These are phyloP conservation scores for Troglohyphantes excavatus DNA, from an alignment of 2,888 invertebrate genomes.

Conservation along the genomic window DNA sequence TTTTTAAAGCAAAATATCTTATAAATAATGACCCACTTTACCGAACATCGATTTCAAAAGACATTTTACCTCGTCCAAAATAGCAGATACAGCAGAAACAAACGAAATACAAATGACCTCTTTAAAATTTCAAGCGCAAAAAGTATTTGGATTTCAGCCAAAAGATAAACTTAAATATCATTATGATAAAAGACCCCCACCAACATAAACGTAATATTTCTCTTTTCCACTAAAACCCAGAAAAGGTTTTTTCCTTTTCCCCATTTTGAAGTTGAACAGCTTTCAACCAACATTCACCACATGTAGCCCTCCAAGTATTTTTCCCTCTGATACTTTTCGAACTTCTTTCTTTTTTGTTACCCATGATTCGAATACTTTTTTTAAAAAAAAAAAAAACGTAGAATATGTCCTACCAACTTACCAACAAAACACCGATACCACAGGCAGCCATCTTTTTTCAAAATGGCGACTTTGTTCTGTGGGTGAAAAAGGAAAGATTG, in stretches of 20 bases:
- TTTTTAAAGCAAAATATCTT: no score
- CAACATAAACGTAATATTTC: background rate
- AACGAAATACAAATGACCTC: background rate
- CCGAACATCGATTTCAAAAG: background rate
- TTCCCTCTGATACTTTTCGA: no score
- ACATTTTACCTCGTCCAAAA: background rate
- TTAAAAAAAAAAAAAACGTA: background rate
- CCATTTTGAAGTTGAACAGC: background rate
- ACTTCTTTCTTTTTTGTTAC: background rate
- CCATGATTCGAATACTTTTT: no score
- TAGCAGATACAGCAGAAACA: background rate
- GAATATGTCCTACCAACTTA: background rate
- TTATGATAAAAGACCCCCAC: background rate
- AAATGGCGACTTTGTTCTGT: background rate
- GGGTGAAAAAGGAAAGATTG: background rate
- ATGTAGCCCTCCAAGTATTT: background rate
- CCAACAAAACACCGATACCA: background rate
- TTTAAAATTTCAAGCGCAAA: background rate
- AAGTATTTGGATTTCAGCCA: background rate
- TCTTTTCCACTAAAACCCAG: background rate
- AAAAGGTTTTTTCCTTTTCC: background rate
- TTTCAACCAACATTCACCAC: slow-evolving; percentile 1
- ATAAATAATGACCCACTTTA: background rate
- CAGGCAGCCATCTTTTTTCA: background rate
- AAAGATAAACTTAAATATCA: background rate